These are phyloP conservation scores for Leptoclinus maculatus DNA, from an alignment of 2,797 vertebrate species.

Conservation along the genomic window DNA sequence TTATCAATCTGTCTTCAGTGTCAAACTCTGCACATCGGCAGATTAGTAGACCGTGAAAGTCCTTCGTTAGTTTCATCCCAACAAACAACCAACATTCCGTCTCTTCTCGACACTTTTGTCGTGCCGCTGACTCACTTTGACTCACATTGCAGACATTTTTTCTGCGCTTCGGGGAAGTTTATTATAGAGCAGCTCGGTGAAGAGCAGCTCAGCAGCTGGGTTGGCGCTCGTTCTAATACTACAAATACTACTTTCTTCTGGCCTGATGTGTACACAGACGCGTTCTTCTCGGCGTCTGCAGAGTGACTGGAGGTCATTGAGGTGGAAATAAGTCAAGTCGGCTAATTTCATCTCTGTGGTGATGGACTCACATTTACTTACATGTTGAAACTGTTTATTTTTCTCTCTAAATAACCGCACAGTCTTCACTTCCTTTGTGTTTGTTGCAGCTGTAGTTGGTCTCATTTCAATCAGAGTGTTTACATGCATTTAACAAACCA, in stretches of 20 bases:
- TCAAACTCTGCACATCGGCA: background rate
- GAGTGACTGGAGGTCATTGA: background rate
- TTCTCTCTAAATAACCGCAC: background rate
- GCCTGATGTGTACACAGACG: background rate
- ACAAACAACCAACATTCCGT: background rate
- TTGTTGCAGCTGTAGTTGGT: background rate
- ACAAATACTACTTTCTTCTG: constrained; percentile 9
- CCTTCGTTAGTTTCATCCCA: too few species aligned
- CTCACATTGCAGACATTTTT: constrained; percentile 61
- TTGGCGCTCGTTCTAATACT: background rate
- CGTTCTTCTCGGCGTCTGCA: background rate
- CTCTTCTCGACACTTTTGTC: constrained; percentile 20
- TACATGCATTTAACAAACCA: background rate
- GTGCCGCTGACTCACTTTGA: constrained; percentile 29
- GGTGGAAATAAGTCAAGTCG: background rate
- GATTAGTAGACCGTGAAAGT: background rate
- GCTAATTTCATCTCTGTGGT: background rate
- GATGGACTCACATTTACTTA: background rate
- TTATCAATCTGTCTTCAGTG: too few species aligned
- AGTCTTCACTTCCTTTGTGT: background rate
- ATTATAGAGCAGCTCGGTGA: constrained; percentile 13
- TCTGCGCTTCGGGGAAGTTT: constrained; percentile 49
- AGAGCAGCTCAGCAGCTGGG: constrained; percentile 1
- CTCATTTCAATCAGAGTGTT: background rate
- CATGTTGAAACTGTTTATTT: background rate